A percentile compares a stretch with the other conserved stretches of the same genome.
Evolutionary conservation across 2,113 vertebrate genomes (phyloP).

Genomic region (Saguinus imperator): DNA sequence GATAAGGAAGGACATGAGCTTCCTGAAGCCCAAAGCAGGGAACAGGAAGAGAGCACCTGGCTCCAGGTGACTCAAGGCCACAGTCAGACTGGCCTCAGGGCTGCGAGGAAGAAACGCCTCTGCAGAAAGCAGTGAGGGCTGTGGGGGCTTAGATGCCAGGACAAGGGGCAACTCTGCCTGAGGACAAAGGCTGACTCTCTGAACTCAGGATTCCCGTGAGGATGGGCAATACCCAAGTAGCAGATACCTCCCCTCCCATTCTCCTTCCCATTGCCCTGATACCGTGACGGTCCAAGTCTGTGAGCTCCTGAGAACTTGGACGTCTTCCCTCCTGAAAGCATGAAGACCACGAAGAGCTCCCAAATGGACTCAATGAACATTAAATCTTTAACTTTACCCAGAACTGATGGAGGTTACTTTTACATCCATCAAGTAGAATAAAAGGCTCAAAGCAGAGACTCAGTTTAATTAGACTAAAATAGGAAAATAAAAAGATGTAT

Average conservation of each 20-base stretch:
- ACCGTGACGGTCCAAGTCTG: background rate
- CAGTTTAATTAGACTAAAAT: background rate
- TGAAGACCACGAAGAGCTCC: background rate
- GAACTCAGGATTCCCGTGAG: background rate
- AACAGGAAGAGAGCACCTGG: background rate
- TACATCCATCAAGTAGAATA: background rate
- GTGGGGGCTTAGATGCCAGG: background rate
- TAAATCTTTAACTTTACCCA: background rate
- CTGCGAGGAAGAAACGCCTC: background rate
- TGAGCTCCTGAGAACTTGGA: background rate
- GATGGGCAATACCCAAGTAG: background rate
- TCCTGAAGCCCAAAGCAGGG: background rate
- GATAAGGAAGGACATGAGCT: background rate
- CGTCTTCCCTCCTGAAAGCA: background rate
- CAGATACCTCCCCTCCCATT: background rate
- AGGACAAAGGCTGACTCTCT: background rate
- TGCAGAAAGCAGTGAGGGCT: background rate
- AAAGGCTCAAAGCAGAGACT: background rate
- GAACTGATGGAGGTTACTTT: background rate
- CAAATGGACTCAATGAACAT: background rate
- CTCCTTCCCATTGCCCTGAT: background rate
- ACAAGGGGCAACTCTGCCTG: background rate
- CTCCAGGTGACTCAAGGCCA: background rate
- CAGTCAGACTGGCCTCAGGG: background rate
- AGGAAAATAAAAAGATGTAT: background rate